Evolutionary conservation across 2,797 vertebrate genomes (phyloP), one percentile per base, ranked within the genome.

Genomic region (Coreius guichenoti): DNA sequence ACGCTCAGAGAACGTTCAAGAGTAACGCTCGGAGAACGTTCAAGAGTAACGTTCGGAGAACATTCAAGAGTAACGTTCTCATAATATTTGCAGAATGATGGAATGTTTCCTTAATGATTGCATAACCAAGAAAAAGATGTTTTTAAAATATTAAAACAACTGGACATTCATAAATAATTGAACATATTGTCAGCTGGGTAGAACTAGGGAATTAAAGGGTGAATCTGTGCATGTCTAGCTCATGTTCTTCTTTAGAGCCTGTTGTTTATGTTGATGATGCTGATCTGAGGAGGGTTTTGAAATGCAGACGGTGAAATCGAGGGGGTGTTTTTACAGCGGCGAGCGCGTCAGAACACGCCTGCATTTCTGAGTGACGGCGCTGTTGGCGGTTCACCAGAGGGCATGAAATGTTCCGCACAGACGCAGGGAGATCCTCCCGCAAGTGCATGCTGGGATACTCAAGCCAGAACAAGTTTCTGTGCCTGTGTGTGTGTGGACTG

Each of bases 401-500:
- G 13, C 9, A 21, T 33, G 26, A 51, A 45, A 13, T 49, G 47
- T 74, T 74, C 72, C 9, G 8, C 26, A 51, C 47, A 74, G 26
- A 51, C 17, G 4, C 2, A 3, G 23, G n/a, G 39, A 73, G 14
- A 47, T 49, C 43, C 33, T 13, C 58, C 33, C 16, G 31, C n/a
- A 11, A 13, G 56, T 26, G 23, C 16, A 36, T 68, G 17, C 33
- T 39, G 67, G 67, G 67, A 69, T 69, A 39, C 33, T 69, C 67
- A 12, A 69, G 67, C 67, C 67, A 39, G n/a, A 49, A 73, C 70
- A 49, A 2, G 45, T 17, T 31, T 49, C 72, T 23, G 5, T 70
- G 78, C 45, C 63, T 14, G 54, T 69, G 51, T 82, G n/a, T 83
- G 31, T 51, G 47, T 36, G 49, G 49, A 56, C 49, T 76, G 74